Percentiles rank a stretch among this genome's conserved stretches.
Evolutionary conservation across 2,888 invertebrate species (phyloP).

Genomic region (Watsonalla binaria): DNA sequence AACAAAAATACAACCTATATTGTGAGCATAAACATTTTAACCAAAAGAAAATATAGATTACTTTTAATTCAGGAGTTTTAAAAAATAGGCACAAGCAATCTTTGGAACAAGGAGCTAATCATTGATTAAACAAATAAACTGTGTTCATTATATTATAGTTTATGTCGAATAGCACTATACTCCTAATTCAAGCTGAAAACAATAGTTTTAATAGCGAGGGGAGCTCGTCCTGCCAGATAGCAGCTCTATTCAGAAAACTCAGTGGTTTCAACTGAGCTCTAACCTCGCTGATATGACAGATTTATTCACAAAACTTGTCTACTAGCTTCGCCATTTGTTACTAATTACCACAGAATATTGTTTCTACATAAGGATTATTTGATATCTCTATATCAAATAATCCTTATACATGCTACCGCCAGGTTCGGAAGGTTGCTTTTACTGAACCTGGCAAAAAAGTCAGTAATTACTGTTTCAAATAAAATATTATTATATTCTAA

Average conservation of each 20-base stretch:
- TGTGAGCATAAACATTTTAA: too few relatives aligned
- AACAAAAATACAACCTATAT: too few relatives aligned
- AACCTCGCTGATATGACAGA: conserved; percentile 43
- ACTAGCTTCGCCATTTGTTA: conserved; percentile 29
- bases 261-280: conserved; percentile 46
- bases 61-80: too few relatives aligned
- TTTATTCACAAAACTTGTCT: conserved; percentile 35
- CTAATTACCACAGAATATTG: conserved; percentile 11
- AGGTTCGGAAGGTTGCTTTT: too few relatives aligned
- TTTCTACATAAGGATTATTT: neutral
- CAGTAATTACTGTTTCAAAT: too few relatives aligned
- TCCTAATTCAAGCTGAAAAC: conserved; percentile 12
- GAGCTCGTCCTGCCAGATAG: conserved; percentile 33
- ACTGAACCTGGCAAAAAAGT: too few relatives aligned
- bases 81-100: too few relatives aligned
- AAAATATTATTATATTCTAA: too few relatives aligned
- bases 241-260: conserved; percentile 46
- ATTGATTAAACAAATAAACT: neutral
- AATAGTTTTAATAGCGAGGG: conserved; percentile 32
- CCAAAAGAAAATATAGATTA: too few relatives aligned
- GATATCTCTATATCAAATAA: too few relatives aligned
- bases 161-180: neutral
- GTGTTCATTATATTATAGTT: neutral
- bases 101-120: too few relatives aligned
- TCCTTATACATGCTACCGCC: too few relatives aligned